Evolutionary conservation across 2,797 vertebrate genomes (phyloP).

Genomic region (Agapornis canus): DNA sequence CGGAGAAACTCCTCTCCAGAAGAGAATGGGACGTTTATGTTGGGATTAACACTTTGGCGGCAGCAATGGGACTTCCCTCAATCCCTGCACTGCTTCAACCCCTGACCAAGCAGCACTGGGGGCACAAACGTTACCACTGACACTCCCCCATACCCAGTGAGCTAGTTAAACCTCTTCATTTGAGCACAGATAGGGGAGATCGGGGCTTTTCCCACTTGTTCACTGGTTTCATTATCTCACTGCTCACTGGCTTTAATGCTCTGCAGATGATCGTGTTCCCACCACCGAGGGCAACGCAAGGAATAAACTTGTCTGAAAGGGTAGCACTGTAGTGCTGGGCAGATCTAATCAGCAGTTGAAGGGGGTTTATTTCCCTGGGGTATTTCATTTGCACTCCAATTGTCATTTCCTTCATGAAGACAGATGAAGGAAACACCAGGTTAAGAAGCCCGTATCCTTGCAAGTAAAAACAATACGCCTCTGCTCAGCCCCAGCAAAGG

Average conservation of each 20-base stretch:
- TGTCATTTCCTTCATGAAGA: conserved; percentile 14
- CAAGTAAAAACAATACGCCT: background rate
- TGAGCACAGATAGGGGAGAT: background rate
- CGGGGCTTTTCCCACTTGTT: fast-evolving
- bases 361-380: background rate
- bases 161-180: background rate
- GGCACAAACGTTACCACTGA: fast-evolving
- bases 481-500: background rate
- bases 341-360: background rate
- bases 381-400: background rate
- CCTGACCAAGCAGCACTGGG: fast-evolving
- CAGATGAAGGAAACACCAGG: background rate
- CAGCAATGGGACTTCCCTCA: background rate
- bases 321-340: background rate
- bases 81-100: background rate
- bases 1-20: conserved; percentile 41
- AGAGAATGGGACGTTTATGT: background rate
- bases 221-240: background rate
- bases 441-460: background rate
- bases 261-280: background rate
- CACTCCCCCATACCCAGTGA: fast-evolving
- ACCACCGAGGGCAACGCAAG: fast-evolving
- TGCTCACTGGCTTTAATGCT: background rate
- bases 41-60: conserved; percentile 20
- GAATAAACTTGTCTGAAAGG: background rate